Base-by-base conservation (phyloP, 2,888 invertebrate species). In the Sturmia bella region DNA sequence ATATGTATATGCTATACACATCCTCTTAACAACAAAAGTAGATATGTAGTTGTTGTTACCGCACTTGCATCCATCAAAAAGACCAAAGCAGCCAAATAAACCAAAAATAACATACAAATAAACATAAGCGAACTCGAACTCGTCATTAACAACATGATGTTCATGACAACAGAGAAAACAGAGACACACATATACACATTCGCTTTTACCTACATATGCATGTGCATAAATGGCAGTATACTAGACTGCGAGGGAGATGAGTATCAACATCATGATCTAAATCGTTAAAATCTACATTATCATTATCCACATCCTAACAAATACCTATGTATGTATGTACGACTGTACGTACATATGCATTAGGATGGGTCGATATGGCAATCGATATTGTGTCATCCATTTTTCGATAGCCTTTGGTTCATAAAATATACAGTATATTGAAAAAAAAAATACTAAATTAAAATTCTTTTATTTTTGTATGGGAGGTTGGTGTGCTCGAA, bases 141-240 rank as follows among this genome's bases (percentile, higher is more conserved):
- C 83, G 79, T 72, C 72, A 83, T 70, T 79, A 83, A 68, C 74
- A 63, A 52, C 50, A 72, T 72, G 78, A 72, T 72, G 56, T 72
- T 73, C 72, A 68, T 72, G 48, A 66, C n/a, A 61, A 41, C 64
- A 41, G 56, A 52, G 39, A 43, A 4, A 41, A 54, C 19, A 19
- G 32, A 43, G 12, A 39, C 2, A 27, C 6, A 37, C 9, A 74
- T 32, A 56, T 13, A 21, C 3, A 37, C 7, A 43, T 19, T 9
- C 13, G 0, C n/a, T 2, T 1, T n/a, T 32, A 32, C 7, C 5
- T 7, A 32, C 32, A 32, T 32, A 9, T 7, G 32, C 9, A 9
- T 32, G 32, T 32, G 9, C 32, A 32, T 32, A 32, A 32, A 32
- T 32, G 5, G 24, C 32, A 21, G 17, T 48, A 39, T 17, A 12